Conservation (phyloP, 2,888 invertebrate species). For the Agriopis marginaria region DNA sequence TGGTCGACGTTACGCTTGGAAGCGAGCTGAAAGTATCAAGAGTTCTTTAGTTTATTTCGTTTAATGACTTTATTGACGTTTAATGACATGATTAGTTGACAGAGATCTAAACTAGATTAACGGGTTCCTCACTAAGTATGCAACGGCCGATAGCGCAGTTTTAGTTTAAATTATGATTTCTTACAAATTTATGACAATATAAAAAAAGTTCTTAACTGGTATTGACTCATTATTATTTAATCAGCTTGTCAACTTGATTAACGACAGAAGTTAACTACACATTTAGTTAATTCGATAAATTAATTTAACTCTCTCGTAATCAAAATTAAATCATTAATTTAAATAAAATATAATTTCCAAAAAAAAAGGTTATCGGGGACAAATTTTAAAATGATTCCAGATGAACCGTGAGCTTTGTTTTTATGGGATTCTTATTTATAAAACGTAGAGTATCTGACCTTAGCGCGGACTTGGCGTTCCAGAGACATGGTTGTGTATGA, state of each 20-base stretch:
- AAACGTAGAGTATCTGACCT: slow-evolving; percentile 86
- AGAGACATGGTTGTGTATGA: slow-evolving; percentile 90
- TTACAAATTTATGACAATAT: too few relatives aligned
- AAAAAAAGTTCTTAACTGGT: too few relatives aligned
- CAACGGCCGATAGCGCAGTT: too few relatives aligned
- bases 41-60: not conserved
- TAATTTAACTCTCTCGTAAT: too few relatives aligned
- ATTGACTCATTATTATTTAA: too few relatives aligned
- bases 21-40: slow-evolving; percentile 88
- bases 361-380: not conserved
- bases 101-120: too few relatives aligned
- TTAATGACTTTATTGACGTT: not conserved
- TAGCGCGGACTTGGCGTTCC: slow-evolving; percentile 96
- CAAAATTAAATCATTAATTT: not conserved
- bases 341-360: not conserved
- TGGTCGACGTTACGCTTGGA: slow-evolving; percentile 93
- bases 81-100: too few relatives aligned
- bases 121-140: too few relatives aligned
- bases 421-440: slow-evolving; percentile 17
- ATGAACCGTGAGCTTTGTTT: slow-evolving; percentile 2
- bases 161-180: too few relatives aligned
- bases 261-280: too few relatives aligned
- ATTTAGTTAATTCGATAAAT: too few relatives aligned
- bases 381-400: not conserved
- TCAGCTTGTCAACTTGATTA: too few relatives aligned